Percentiles rank a stretch among this genome's conserved stretches.
phyloP scores from a whole-genome alignment of 2,888 invertebrate species.

The Epirrita christyi region DNA sequence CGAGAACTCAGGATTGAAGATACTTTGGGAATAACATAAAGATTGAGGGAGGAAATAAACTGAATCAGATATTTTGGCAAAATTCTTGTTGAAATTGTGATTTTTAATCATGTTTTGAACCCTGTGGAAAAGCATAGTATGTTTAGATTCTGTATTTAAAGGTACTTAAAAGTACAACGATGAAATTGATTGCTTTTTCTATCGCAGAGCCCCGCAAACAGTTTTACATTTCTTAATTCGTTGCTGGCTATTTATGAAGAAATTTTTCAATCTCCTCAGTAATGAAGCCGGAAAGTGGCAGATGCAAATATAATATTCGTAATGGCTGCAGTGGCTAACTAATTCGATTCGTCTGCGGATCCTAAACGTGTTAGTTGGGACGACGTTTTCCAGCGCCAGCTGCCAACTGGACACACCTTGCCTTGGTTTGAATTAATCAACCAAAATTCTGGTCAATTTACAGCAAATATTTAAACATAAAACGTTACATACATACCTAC shows the following conservation, averaged over 20 bases:
- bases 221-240: slow-evolving; percentile 18
- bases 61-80: slow-evolving; percentile 11
- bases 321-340: slow-evolving; percentile 74
- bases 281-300: slow-evolving; percentile 63
- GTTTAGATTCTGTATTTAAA: too few species aligned
- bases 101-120: not conserved
- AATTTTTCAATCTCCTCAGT: slow-evolving; percentile 33
- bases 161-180: not conserved
- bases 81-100: not conserved
- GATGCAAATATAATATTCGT: slow-evolving; percentile 80
- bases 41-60: slow-evolving; percentile 21
- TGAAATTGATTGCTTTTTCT: slow-evolving; percentile 5
- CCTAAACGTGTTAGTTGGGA: slow-evolving; percentile 73
- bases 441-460: slow-evolving; percentile 9
- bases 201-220: slow-evolving; percentile 3
- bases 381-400: slow-evolving; percentile 54
- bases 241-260: slow-evolving; percentile 13
- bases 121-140: too few species aligned
- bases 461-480: not conserved
- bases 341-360: slow-evolving; percentile 78
- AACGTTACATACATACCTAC: too few species aligned
- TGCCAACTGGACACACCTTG: slow-evolving; percentile 31
- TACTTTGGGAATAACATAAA: slow-evolving; percentile 37
- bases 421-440: slow-evolving; percentile 37
- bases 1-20: slow-evolving; percentile 38